A percentile compares a stretch with the other conserved stretches of the same genome.
Evolutionary conservation across 2,888 invertebrate species (phyloP).

Genomic region (Heliconius cydno): DNA sequence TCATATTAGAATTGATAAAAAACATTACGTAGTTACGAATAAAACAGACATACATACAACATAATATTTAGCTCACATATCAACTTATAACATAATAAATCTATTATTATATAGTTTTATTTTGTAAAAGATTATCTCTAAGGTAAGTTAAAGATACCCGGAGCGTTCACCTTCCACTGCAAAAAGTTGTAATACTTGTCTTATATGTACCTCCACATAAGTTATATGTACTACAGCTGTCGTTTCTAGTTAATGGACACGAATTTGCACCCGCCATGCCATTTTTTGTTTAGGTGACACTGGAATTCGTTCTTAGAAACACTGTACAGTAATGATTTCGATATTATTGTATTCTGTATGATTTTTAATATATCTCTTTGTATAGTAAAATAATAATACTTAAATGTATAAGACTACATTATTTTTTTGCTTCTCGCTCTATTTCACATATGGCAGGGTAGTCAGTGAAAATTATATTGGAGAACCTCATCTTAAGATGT

Average conservation of each 20-base stretch:
- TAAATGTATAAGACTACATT: too few species aligned
- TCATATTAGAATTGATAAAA: too few species aligned
- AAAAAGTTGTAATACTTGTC: slow-evolving; percentile 11
- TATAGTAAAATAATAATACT: too few species aligned
- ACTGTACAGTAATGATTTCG: not conserved
- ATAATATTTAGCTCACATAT: too few species aligned
- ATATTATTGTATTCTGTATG: not conserved
- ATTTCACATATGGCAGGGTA: too few species aligned
- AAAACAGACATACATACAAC: too few species aligned
- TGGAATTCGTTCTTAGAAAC: not conserved
- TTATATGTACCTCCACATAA: not conserved
- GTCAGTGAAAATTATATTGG: too few species aligned
- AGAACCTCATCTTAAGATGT: too few species aligned
- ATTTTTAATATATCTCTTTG: too few species aligned
- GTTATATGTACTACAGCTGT: not conserved
- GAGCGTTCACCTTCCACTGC: slow-evolving; percentile 7
- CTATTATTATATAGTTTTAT: not conserved
- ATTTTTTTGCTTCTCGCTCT: too few species aligned
- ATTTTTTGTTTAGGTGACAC: not conserved
- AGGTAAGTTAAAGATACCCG: not conserved
- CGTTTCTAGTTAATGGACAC: not conserved
- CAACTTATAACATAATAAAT: not conserved
- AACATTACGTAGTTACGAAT: too few species aligned
- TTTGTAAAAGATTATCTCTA: not conserved
- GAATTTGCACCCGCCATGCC: slow-evolving; percentile 7